These are phyloP conservation scores for Odocoileus virginianus DNA, from an alignment of 2,113 vertebrate genomes.

Conservation along the genomic window DNA sequence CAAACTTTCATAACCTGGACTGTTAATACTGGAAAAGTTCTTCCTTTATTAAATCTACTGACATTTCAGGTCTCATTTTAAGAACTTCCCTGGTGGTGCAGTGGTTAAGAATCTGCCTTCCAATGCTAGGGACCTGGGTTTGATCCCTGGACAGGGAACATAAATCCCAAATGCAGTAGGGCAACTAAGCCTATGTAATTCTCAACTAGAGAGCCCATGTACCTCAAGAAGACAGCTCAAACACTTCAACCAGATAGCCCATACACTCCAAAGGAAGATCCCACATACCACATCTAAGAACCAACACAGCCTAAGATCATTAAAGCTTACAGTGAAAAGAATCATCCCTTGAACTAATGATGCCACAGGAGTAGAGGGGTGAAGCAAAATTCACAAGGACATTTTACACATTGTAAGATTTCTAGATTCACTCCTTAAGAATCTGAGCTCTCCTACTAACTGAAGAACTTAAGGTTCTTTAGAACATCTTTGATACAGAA, in stretches of 20 bases:
- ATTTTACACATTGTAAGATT: neutral
- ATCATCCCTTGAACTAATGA: neutral
- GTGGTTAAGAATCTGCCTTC: neutral
- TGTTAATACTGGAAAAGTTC: neutral
- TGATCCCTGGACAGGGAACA: neutral
- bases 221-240: neutral
- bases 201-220: neutral
- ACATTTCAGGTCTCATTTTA: neutral
- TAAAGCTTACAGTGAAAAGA: neutral
- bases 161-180: neutral
- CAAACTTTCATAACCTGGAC: neutral
- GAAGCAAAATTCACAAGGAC: neutral
- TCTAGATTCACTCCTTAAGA: neutral
- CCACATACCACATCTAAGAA: neutral
- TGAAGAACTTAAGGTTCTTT: neutral
- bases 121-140: neutral
- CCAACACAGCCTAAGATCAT: neutral
- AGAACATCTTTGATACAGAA: neutral
- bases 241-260: fast-evolving
- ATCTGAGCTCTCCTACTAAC: neutral
- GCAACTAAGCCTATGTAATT: neutral
- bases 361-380: neutral
- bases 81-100: neutral
- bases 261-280: neutral
- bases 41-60: neutral